Evolutionary conservation across 2,888 invertebrate species (phyloP), one percentile per base, ranked within the genome.

Genomic region (Alloscopus bannaensis): DNA sequence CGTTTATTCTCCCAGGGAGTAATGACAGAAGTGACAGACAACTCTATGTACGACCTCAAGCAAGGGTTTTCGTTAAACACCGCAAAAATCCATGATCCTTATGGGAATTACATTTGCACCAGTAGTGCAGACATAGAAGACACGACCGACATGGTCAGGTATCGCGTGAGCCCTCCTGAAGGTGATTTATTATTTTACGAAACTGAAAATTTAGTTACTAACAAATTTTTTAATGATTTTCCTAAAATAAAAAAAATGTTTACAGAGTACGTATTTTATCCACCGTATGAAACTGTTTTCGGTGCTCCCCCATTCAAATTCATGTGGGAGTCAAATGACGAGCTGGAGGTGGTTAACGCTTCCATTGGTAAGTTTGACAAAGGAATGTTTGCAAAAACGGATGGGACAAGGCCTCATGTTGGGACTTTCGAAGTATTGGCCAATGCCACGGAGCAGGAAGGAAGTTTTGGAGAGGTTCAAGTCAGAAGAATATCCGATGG

Each of bases 221-320:
- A 36, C 20, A 16, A 36, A 60, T 40, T 4, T 3, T 40, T 22
- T 4, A 71, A 59, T 28, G 20, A 42, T 36, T 8, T 36, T 36
- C 6, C 13, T 36, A 8, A 36, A 36, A 36, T 36, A 8, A 36
- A 36, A 36, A 36, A 36, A 6, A 31, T 55, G n/a, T 24, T 57
- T n/a, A 6, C 52, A 81, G 81, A 64, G n/a, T 64, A 68, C 26
- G 64, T 68, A 24, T 82, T 82, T 36, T 68, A 78, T 42, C 82
- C 82, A 24, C 57, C 80, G 1, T 47, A 75, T 3, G 65, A 69
- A 20, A 72, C 59, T 2, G 70, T 82, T 24, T 73, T 65, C 57
- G 82, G 82, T 11, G 40, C 20, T 52, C 77, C 80, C 26, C 82
- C 82, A n/a, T 82, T 82, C 26, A 80, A 80, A 18, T 82, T 82